Evolutionary conservation across 1,140 invertebrate species (phyloP), one percentile per base, ranked within the genome.

Genomic region (Nymphalis io): DNA sequence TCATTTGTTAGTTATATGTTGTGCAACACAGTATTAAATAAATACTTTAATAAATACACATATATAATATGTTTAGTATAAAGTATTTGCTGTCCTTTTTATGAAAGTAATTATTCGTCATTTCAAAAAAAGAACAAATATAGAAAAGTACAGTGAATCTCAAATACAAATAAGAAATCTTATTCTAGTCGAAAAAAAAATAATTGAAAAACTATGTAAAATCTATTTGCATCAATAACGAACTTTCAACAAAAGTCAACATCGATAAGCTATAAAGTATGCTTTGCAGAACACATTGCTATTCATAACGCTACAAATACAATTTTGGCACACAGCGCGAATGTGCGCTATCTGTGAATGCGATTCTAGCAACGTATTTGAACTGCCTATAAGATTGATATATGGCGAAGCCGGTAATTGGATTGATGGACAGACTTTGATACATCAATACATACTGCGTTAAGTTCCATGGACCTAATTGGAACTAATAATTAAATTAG

Each of bases 381-480:
- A 72, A 69, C 44, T 74, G 73, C 70, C 75, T 66, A 70, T 70
- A 72, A 75, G 75, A 74, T 75, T 78, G 78, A 80, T 78, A 67
- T 76, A 76, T 70, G 70, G 72, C 60, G 55, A 62, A 51, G 18
- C 60, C 68, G 40, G 65, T 79, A 71, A 76, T 74, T 76, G 72
- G 58, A 78, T 63, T 73, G 76, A 78, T 69, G 68, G 73, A 67
- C 64, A 51, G 44, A 51, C 46, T 46, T 46, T 64, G 48, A 64
- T 64, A 64, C 53, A 64, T 55, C 46, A 64, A 64, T 64, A 60
- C 42, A 20, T 60, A 42, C 48, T 68, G 60, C 51, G 63, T 67
- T 68, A 55, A 42, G 63, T 67, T 72, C 66, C 63, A 72, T 58
- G 38, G 12, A 40, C 46, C 61, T 55, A 64, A 64, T 64, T 64